phyloP scores from a whole-genome alignment of 2,888 invertebrate genomes.

The Notodonta dromedarius region DNA sequence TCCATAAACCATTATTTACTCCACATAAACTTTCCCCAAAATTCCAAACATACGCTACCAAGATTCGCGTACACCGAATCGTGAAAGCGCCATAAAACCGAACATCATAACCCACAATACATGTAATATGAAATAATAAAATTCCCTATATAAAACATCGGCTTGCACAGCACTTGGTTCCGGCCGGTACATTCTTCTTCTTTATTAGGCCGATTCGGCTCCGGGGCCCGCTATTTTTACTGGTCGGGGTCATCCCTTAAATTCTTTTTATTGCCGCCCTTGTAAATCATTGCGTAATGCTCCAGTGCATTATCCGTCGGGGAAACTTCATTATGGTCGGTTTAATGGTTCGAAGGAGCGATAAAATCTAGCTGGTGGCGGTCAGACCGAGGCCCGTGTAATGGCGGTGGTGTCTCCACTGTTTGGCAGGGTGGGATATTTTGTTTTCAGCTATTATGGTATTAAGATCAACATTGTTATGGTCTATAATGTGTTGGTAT shows the following conservation, averaged over 20 bases:
- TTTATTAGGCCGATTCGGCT: conserved; percentile 68
- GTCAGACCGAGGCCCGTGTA: conserved; percentile 50
- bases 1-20: neutral
- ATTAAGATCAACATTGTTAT: neutral
- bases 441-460: conserved; percentile 13
- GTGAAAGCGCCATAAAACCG: conserved; percentile 42
- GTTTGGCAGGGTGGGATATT: conserved; percentile 35
- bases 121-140: conserved; percentile 62
- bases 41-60: neutral
- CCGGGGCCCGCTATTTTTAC: conserved; percentile 65
- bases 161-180: conserved; percentile 49
- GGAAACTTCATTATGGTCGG: conserved; percentile 83
- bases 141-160: conserved; percentile 39
- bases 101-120: conserved; percentile 26
- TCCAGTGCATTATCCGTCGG: conserved; percentile 80
- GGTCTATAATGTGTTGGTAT: no score
- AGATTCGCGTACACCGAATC: conserved; percentile 10
- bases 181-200: conserved; percentile 73
- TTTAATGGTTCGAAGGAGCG: conserved; percentile 83
- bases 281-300: conserved; percentile 84
- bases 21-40: neutral
- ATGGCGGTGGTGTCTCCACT: conserved; percentile 46
- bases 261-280: conserved; percentile 83
- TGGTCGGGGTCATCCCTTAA: conserved; percentile 80
- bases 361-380: conserved; percentile 80